Conservation (phyloP, 1,140 invertebrate species). For the Danaus plexippus region DNA sequence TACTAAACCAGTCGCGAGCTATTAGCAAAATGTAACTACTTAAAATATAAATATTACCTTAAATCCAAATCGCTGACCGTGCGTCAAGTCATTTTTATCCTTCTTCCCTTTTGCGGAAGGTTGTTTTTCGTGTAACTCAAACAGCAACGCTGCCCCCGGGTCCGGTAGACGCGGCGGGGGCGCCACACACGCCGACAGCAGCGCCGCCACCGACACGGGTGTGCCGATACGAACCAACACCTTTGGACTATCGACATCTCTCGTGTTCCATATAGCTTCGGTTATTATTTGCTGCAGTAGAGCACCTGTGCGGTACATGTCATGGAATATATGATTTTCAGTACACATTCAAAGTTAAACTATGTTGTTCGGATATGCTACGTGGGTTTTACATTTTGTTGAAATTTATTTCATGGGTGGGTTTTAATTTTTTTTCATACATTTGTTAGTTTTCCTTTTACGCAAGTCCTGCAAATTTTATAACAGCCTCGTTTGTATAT, state of each 20-base stretch:
- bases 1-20: too few relatives aligned
- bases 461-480: too few relatives aligned
- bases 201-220: slow-evolving; percentile 55
- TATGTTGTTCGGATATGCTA: too few relatives aligned
- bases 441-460: too few relatives aligned
- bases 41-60: slow-evolving; percentile 41
- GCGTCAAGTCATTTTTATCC: slow-evolving; percentile 29
- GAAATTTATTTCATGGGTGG: too few relatives aligned
- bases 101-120: slow-evolving; percentile 36
- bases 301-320: slow-evolving; percentile 38
- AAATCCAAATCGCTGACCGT: slow-evolving; percentile 53
- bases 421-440: too few relatives aligned
- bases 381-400: too few relatives aligned
- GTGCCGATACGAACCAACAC: slow-evolving; percentile 61
- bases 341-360: neutral
- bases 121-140: slow-evolving; percentile 60
- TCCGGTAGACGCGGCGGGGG: slow-evolving; percentile 56
- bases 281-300: slow-evolving; percentile 61
- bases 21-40: too few relatives aligned
- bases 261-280: slow-evolving; percentile 42
- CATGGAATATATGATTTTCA: too few relatives aligned
- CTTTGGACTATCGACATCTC: slow-evolving; percentile 27
- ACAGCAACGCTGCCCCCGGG: slow-evolving; percentile 57
- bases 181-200: slow-evolving; percentile 56
- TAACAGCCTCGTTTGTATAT: too few relatives aligned